Evolutionary conservation across 2,113 vertebrate genomes (phyloP).

Genomic region (Calidris pygmaea): DNA sequence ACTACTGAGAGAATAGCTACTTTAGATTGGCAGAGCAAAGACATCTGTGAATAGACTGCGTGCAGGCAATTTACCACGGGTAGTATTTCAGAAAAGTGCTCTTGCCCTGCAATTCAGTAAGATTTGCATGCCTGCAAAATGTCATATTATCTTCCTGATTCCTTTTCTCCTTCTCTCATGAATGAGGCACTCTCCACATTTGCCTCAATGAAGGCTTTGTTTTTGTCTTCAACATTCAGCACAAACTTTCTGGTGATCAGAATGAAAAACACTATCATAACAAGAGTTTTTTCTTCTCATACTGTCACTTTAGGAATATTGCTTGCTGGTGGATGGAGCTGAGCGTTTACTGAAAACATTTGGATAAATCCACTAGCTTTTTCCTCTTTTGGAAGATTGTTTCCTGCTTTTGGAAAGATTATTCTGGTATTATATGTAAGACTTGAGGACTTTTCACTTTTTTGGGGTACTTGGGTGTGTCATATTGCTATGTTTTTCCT

Average conservation of each 20-base stretch:
- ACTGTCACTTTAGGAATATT: background rate
- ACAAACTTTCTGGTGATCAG: background rate
- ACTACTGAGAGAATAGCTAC: background rate
- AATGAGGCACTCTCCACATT: slow-evolving; percentile 23
- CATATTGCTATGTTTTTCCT: background rate
- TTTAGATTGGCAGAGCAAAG: background rate
- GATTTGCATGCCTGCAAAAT: slow-evolving; percentile 45
- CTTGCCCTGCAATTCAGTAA: background rate
- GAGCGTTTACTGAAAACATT: background rate
- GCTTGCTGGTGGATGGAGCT: background rate
- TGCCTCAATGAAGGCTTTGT: slow-evolving; percentile 64
- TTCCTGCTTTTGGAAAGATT: background rate
- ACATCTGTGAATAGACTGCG: background rate
- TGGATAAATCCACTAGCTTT: background rate
- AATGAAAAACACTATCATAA: background rate
- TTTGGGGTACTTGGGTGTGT: background rate
- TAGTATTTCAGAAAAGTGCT: background rate
- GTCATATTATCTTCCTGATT: slow-evolving; percentile 16
- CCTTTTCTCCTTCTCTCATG: background rate
- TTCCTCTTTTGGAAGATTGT: background rate
- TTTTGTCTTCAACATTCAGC: background rate
- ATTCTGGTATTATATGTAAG: background rate
- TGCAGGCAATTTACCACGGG: background rate
- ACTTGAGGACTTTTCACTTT: background rate
- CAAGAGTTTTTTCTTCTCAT: background rate